Conservation (phyloP, 2,113 vertebrate genomes). For the Oryzias woworae region DNA sequence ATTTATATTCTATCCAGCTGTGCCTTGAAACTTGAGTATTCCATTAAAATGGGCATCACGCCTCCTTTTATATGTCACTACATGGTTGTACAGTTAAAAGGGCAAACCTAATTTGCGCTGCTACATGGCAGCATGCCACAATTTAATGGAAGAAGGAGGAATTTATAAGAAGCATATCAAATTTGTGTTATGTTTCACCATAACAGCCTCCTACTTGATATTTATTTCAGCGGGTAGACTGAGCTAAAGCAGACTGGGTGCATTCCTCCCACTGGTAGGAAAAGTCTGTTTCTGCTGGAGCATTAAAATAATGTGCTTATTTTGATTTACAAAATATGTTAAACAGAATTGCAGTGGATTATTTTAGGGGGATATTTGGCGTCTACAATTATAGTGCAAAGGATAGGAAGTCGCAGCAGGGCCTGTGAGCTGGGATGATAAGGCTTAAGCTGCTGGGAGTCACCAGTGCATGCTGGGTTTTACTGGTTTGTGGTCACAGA, state of each 20-base stretch:
- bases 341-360: slow-evolving; percentile 10
- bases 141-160: background rate
- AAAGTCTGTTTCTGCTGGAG: background rate
- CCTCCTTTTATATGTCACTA: slow-evolving; percentile 3
- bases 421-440: slow-evolving; percentile 14
- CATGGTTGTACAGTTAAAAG: background rate
- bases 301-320: background rate
- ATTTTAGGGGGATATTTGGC: slow-evolving; percentile 18
- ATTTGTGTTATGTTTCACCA: slow-evolving; percentile 1
- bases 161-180: background rate
- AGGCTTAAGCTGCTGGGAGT: slow-evolving; percentile 23
- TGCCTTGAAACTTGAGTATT: background rate
- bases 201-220: background rate
- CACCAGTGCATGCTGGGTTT: background rate
- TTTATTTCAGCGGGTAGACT: background rate
- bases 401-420: slow-evolving; percentile 8
- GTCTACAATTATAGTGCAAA: slow-evolving; percentile 5
- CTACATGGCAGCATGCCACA: background rate
- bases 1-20: background rate
- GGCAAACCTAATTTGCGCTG: background rate
- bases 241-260: background rate
- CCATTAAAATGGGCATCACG: background rate
- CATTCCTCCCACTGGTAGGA: slow-evolving; percentile 1
- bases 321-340: slow-evolving; percentile 4
- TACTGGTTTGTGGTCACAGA: slow-evolving; percentile 10